phyloP scores from a whole-genome alignment of 2,113 vertebrate genomes.

The Tringa solitaria region DNA sequence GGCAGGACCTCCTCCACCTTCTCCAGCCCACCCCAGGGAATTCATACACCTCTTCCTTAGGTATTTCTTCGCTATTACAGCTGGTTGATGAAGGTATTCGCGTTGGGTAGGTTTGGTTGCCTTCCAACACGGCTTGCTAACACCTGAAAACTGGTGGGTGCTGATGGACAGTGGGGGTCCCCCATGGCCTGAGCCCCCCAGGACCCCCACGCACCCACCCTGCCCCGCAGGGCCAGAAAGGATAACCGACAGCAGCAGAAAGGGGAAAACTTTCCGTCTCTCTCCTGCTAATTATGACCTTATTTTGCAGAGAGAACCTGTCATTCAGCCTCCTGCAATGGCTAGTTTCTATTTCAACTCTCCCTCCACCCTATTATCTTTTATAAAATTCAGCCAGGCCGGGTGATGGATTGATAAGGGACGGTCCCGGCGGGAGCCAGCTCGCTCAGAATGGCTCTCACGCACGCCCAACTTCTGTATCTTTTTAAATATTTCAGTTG shows the following conservation, averaged over 20 bases:
- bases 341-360: conserved; percentile 73
- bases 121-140: background rate
- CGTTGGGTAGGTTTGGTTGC: background rate
- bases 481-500: conserved; percentile 79
- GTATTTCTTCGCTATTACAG: background rate
- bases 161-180: background rate
- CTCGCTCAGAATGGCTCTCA: background rate
- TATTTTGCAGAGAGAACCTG: conserved; percentile 45
- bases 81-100: background rate
- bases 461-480: background rate
- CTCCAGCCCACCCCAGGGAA: background rate
- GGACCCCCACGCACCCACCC: rapidly evolving
- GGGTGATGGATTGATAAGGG: conserved; percentile 66
- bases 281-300: conserved; percentile 64
- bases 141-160: background rate
- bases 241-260: background rate
- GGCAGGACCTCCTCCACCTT: background rate
- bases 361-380: conserved; percentile 68
- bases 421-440: background rate
- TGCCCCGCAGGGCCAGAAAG: background rate
- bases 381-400: conserved; percentile 61
- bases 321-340: conserved; percentile 63
- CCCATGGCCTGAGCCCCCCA: background rate
- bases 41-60: background rate
- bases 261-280: background rate